A percentile compares a stretch with the other conserved stretches of the same genome.
Conservation (phyloP, 2,888 invertebrate genomes). For the Epirrhoe alternata region DNA sequence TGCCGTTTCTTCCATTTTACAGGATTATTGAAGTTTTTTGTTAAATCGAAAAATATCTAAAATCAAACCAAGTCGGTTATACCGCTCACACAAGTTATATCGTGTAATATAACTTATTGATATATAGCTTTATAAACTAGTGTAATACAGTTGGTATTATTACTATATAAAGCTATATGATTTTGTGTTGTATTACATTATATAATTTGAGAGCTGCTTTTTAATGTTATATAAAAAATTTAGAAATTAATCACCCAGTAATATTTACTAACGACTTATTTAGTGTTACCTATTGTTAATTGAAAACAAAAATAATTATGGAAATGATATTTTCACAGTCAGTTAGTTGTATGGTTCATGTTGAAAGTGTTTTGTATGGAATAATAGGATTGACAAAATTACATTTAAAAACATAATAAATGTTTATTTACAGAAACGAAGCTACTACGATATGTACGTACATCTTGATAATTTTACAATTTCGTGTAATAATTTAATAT, state of each 20-base stretch:
- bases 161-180: too few relatives aligned
- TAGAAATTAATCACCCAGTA: constrained; percentile 10
- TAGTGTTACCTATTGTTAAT: constrained; percentile 31
- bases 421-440: too few relatives aligned
- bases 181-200: too few relatives aligned
- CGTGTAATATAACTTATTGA: neutral
- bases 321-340: constrained; percentile 37
- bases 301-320: constrained; percentile 31
- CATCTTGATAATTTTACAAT: too few relatives aligned
- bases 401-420: neutral
- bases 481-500: neutral
- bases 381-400: neutral
- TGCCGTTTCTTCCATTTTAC: too few relatives aligned
- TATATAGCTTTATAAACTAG: too few relatives aligned
- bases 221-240: constrained; percentile 19
- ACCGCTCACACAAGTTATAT: neutral
- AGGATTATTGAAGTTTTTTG: neutral
- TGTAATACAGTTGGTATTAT: too few relatives aligned
- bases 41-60: neutral
- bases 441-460: too few relatives aligned
- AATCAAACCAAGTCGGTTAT: constrained; percentile 18
- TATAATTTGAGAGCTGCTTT: neutral
- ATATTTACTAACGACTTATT: constrained; percentile 27
- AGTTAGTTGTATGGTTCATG: constrained; percentile 23
- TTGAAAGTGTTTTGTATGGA: constrained; percentile 1